Evolutionary conservation across 2,797 vertebrate genomes (phyloP).

Genomic region (Luscinia megarhynchos): DNA sequence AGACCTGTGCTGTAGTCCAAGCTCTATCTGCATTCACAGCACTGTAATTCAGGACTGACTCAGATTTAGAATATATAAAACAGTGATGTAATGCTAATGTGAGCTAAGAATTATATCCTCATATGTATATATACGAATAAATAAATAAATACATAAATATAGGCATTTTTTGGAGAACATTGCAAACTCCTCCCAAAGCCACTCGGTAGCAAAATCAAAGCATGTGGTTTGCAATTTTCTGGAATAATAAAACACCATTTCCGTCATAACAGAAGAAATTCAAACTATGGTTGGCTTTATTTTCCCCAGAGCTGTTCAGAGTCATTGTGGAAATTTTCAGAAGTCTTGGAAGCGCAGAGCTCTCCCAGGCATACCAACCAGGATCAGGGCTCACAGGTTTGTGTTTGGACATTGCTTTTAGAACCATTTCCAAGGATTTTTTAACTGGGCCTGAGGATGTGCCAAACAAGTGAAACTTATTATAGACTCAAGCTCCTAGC

Average conservation of each 20-base stretch:
- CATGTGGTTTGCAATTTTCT: not conserved
- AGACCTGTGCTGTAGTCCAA: not conserved
- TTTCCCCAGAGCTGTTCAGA: not conserved
- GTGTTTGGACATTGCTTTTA: conserved; percentile 13
- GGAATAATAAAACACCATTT: conserved; percentile 30
- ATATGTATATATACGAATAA: not conserved
- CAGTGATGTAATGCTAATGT: not conserved
- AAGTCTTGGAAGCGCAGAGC: not conserved
- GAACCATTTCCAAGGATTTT: conserved; percentile 27
- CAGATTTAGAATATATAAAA: not conserved
- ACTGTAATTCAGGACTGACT: conserved; percentile 2
- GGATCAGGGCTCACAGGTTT: conserved; percentile 8
- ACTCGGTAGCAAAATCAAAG: conserved; percentile 17
- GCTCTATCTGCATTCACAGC: conserved; percentile 4
- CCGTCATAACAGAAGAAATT: conserved; percentile 14
- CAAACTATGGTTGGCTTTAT: not conserved
- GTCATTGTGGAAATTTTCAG: not conserved
- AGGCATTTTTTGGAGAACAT: not conserved
- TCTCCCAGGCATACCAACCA: not conserved
- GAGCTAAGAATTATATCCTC: not conserved
- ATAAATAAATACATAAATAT: not conserved
- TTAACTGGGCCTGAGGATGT: not conserved
- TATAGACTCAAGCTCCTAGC: not conserved
- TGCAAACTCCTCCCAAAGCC: not conserved
- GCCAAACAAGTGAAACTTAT: conserved; percentile 46